A percentile compares a stretch with the other conserved stretches of the same genome.
Conservation (phyloP, 1,140 invertebrate species). For the Heliconius himera region DNA sequence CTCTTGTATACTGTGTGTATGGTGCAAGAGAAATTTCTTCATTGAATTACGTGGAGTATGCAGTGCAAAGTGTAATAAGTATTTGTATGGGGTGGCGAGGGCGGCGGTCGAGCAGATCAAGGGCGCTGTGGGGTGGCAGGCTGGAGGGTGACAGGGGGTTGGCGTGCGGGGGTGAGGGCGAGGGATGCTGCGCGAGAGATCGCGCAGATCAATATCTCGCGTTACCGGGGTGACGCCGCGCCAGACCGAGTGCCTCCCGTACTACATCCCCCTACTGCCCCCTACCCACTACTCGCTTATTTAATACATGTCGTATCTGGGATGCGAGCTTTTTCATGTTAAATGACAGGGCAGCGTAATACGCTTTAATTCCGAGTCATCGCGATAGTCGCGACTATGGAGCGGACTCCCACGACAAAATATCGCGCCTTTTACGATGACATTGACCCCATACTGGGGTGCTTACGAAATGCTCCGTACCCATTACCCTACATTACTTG, state of each 20-base stretch:
- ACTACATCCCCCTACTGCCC: constrained; percentile 49
- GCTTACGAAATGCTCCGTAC: constrained; percentile 25
- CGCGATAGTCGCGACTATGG: constrained; percentile 47
- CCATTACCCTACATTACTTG: constrained; percentile 31
- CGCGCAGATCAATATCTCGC: constrained; percentile 78
- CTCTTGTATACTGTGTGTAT: constrained; percentile 46
- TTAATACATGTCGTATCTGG: constrained; percentile 79
- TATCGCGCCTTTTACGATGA: constrained; percentile 49
- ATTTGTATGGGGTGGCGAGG: constrained; percentile 67
- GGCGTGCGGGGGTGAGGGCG: constrained; percentile 40
- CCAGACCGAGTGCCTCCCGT: constrained; percentile 80
- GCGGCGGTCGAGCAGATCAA: constrained; percentile 70
- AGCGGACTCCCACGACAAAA: constrained; percentile 39
- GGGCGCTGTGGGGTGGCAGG: constrained; percentile 54
- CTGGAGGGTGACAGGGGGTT: constrained; percentile 50
- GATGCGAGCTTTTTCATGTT: constrained; percentile 77
- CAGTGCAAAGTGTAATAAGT: constrained; percentile 79
- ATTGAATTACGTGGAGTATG: constrained; percentile 76
- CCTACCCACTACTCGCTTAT: constrained; percentile 76
- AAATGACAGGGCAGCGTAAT: constrained; percentile 76
- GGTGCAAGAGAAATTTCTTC: constrained; percentile 73
- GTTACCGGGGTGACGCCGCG: constrained; percentile 77
- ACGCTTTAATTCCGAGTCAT: constrained; percentile 57
- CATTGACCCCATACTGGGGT: constrained; percentile 62
- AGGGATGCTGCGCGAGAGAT: constrained; percentile 51